Base-by-base conservation (phyloP, 2,113 vertebrate genomes). In the Microcebus griseorufus region DNA sequence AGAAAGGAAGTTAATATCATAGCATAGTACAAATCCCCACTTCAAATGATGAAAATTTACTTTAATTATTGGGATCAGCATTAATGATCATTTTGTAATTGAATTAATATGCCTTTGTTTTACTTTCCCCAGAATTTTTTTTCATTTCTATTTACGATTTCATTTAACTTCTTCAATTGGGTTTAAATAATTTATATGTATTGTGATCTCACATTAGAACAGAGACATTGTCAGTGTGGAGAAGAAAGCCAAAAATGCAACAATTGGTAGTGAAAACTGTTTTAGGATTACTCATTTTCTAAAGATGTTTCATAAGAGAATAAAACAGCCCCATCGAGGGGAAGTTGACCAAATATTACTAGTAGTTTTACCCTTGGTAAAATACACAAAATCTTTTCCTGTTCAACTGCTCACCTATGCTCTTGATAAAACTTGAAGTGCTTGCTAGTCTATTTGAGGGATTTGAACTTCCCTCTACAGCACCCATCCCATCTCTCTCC, bases 121-220 rank as follows among this genome's bases (percentile, higher is more conserved):
- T 62, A 34, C 69, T 95, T 96, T 79, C 12, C 18, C 32, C 10
- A 58, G 27, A 6, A 70, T 25, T n/a, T 51, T 94, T 94, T 90
- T 18, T 0, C 14, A 53, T 42, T 88, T 82, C 14, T 79, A 39
- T 6, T 48, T 86, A 9, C 64, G 51, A 6, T 67, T 89, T 78
- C 29, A 84, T 62, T 65, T 34, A 79, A 22, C 18, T 34, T n/a
- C 1, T 80, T 88, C 27, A 27, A 1, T 83, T n/a, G 65, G 3
- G 8, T 53, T 96, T 80, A 91, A 70, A 72, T 70, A 58, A 82
- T 72, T 42, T 34, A 42, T 12, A 20, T 72, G 6, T 86, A 23
- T 8, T 79, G 18, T 32, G 4, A 51, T 1, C 1, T 6, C 20
- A 70, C 9, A 22, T 92, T 89, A 70, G 27, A 78, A 51, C 3